Conservation (phyloP, 1,140 invertebrate genomes). For the Sinella curviseta region DNA sequence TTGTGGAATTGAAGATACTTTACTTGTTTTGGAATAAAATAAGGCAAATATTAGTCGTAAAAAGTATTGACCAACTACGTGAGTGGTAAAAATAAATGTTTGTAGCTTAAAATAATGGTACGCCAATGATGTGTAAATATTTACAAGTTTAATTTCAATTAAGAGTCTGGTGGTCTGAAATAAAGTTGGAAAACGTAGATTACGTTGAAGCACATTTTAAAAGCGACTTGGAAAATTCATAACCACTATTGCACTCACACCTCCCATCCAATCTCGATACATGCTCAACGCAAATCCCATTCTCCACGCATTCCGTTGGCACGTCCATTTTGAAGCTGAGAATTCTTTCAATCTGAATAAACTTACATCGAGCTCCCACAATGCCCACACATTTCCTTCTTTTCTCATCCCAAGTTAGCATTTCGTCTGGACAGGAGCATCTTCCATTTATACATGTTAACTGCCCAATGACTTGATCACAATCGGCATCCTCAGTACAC, state of each 20-base stretch:
- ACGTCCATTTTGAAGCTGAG: conserved; percentile 10
- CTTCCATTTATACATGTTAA: conserved; percentile 27
- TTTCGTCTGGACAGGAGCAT: conserved; percentile 32
- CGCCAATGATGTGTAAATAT: too few species aligned
- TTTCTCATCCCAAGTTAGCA: neutral
- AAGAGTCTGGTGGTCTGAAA: too few species aligned
- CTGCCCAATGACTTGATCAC: conserved; percentile 21
- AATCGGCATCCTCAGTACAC: conserved; percentile 28
- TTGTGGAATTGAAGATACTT: too few species aligned
- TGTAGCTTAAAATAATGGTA: too few species aligned
- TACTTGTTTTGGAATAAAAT: neutral
- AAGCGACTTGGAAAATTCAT: neutral
- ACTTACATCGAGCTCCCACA: conserved; percentile 9
- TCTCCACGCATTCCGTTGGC: conserved; percentile 27
- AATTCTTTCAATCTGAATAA: neutral
- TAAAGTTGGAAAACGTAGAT: too few species aligned
- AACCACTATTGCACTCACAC: neutral
- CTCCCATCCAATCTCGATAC: conserved; percentile 1
- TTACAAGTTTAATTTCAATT: too few species aligned
- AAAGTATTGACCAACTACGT: too few species aligned
- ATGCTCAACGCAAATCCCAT: conserved; percentile 31
- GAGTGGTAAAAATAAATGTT: too few species aligned
- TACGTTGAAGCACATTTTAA: neutral
- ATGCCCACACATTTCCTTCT: conserved; percentile 31
- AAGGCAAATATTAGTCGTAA: neutral